Evolutionary conservation across 2,113 vertebrate genomes (phyloP).

Genomic region (Sinocyclocheilus grahami): DNA sequence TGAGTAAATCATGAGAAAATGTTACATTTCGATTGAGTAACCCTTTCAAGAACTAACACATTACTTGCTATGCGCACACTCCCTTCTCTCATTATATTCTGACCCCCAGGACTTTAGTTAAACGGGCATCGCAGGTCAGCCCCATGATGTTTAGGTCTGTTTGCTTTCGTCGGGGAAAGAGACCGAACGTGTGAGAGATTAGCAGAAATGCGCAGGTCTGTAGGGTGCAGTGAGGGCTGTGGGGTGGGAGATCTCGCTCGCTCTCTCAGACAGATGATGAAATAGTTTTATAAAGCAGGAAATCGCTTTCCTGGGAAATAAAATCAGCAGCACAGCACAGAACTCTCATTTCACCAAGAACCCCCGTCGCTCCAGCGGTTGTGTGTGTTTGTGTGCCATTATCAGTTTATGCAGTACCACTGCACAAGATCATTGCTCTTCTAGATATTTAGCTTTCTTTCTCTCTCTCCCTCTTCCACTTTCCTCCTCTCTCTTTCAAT

Average conservation of each 20-base stretch:
- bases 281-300: slow-evolving; percentile 79
- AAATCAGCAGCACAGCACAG: slow-evolving; percentile 52
- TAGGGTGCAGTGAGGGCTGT: slow-evolving; percentile 44
- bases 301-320: slow-evolving; percentile 76
- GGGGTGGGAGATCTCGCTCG: slow-evolving; percentile 35
- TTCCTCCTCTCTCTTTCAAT: neutral
- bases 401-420: slow-evolving; percentile 26
- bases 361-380: slow-evolving; percentile 47
- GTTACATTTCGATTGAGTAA: neutral
- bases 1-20: neutral
- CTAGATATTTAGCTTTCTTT: slow-evolving; percentile 25
- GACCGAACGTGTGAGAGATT: slow-evolving; percentile 32
- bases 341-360: slow-evolving; percentile 34
- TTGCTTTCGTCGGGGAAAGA: slow-evolving; percentile 23
- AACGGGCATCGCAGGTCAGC: slow-evolving; percentile 29
- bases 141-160: slow-evolving; percentile 41
- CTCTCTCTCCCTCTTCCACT: neutral
- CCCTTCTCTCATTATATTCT: slow-evolving; percentile 25
- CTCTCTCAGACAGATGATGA: slow-evolving; percentile 71
- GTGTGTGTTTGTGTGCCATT: slow-evolving; percentile 35
- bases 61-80: neutral
- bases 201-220: slow-evolving; percentile 50
- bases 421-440: slow-evolving; percentile 28
- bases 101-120: slow-evolving; percentile 44
- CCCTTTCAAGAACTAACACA: neutral